Conservation (phyloP, 2,888 invertebrate species). For the Gisinianus flammeolus region DNA sequence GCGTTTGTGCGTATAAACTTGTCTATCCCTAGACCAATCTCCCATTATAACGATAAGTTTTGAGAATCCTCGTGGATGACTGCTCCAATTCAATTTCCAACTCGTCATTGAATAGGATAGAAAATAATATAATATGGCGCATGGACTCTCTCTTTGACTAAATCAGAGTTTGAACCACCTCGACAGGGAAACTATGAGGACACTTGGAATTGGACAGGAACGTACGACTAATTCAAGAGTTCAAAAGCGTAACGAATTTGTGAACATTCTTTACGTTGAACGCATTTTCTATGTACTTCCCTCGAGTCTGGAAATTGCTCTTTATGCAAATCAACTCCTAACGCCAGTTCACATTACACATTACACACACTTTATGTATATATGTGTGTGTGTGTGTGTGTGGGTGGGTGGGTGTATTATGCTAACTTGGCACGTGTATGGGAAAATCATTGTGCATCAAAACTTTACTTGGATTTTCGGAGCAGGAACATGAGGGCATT, state of each 20-base stretch:
- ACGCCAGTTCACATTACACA: not conserved
- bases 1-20: too few relatives aligned
- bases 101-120: slow-evolving; percentile 33
- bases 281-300: not conserved
- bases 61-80: not conserved
- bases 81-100: slow-evolving; percentile 27
- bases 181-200: too few relatives aligned
- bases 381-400: not conserved
- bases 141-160: too few relatives aligned
- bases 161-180: too few relatives aligned
- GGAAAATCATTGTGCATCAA: too few relatives aligned
- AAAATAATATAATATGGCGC: too few relatives aligned
- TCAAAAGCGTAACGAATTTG: slow-evolving; percentile 15
- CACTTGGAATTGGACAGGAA: not conserved
- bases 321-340: slow-evolving; percentile 24
- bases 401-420: too few relatives aligned
- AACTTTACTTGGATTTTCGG: too few relatives aligned
- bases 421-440: too few relatives aligned
- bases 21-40: too few relatives aligned
- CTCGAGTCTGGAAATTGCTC: slow-evolving; percentile 9
- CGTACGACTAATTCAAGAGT: not conserved
- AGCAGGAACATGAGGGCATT: too few relatives aligned
- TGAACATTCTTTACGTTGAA: slow-evolving; percentile 15
- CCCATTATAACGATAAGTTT: too few relatives aligned
- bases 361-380: not conserved